A percentile compares a stretch with the other conserved stretches of the same genome.
Evolutionary conservation across 2,888 invertebrate genomes (phyloP).

Genomic region (Netelia inedita): DNA sequence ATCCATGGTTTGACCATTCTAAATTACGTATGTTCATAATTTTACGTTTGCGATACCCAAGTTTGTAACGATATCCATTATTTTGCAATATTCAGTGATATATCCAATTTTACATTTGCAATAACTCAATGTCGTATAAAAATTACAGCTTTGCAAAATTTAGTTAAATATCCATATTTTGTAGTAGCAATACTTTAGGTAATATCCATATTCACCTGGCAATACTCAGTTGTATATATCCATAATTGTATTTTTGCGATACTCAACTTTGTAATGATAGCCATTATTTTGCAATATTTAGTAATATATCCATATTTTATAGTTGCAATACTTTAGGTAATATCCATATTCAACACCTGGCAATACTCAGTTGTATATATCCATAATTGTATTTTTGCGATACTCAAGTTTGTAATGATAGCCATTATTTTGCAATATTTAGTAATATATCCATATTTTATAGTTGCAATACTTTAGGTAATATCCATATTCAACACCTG

Average conservation of each 20-base stretch:
- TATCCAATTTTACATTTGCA: conserved; percentile 5
- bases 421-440: too few species aligned
- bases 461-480: conserved; percentile 1
- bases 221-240: conserved; percentile 36
- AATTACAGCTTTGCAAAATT: conserved; percentile 1
- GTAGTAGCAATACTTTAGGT: background rate
- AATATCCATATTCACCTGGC: background rate
- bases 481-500: background rate
- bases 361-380: conserved; percentile 1
- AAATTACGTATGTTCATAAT: background rate
- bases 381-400: background rate
- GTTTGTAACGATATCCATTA: background rate
- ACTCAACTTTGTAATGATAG: background rate
- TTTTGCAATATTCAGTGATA: conserved; percentile 19
- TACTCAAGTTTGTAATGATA: too few species aligned
- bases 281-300: background rate
- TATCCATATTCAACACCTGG: background rate
- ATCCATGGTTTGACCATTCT: conserved; percentile 9
- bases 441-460: background rate
- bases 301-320: background rate
- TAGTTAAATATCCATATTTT: background rate
- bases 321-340: background rate
- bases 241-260: background rate
- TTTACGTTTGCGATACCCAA: background rate
- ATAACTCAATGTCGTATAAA: conserved; percentile 1